Evolutionary conservation across 1,140 invertebrate species (phyloP).

Genomic region (Brachionus sp.): DNA sequence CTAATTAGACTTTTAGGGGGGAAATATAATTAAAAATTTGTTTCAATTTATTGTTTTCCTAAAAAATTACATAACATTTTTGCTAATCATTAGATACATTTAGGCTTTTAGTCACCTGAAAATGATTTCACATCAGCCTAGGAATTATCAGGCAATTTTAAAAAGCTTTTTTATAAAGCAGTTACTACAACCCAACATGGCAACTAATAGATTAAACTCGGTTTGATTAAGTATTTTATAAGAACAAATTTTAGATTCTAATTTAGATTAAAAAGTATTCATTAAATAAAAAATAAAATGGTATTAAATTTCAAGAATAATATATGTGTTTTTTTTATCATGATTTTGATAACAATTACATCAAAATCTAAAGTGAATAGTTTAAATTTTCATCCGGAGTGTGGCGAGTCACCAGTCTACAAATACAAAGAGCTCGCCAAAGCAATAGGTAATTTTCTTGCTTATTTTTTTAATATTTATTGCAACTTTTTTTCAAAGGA

Average conservation of each 20-base stretch:
- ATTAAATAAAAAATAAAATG: not conserved
- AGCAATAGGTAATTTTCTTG: slow-evolving; percentile 22
- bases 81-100: not conserved
- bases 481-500: not conserved
- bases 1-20: not conserved
- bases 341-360: not conserved
- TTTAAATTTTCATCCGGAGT: slow-evolving; percentile 37
- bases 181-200: not conserved
- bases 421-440: slow-evolving; percentile 33
- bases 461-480: not conserved
- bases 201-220: not conserved
- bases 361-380: not conserved
- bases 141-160: not conserved
- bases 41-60: not conserved
- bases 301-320: slow-evolving; percentile 35
- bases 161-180: not conserved
- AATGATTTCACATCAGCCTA: not conserved
- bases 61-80: not conserved
- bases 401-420: slow-evolving; percentile 26
- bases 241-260: not conserved
- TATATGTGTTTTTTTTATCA: slow-evolving; percentile 3
- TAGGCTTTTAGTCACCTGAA: not conserved
- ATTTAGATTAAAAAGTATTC: not conserved
- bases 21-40: not conserved
- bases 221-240: not conserved